Percentiles rank a stretch among this genome's conserved stretches.
These are phyloP conservation scores for Mycetomoellerius zeteki DNA, from an alignment of 1,140 invertebrate genomes.

Conservation along the genomic window DNA sequence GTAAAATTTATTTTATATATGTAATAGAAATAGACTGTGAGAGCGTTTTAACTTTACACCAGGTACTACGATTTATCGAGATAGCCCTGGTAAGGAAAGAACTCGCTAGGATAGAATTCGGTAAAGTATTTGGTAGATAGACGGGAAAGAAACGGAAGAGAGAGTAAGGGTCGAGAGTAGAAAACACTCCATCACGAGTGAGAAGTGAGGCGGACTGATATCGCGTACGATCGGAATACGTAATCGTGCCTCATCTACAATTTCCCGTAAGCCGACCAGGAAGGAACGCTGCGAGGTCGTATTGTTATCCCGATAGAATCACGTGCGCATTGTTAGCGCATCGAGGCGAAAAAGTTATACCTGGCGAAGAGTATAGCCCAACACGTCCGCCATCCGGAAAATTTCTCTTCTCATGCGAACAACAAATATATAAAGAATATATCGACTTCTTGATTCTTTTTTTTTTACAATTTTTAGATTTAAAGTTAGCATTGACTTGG, in stretches of 20 bases:
- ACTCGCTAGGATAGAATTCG: constrained; percentile 27
- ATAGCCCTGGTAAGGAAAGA: constrained; percentile 12
- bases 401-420: neutral
- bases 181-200: constrained; percentile 83
- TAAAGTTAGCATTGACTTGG: no score
- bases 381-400: neutral
- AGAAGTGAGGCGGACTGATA: constrained; percentile 77
- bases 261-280: constrained; percentile 79
- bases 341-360: constrained; percentile 58
- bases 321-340: constrained; percentile 71
- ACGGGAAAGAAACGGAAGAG: neutral
- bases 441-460: neutral
- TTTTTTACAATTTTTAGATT: neutral
- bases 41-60: neutral
- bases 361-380: neutral
- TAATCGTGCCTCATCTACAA: constrained; percentile 85
- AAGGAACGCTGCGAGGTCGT: constrained; percentile 69
- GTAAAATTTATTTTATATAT: neutral
- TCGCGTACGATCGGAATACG: constrained; percentile 84
- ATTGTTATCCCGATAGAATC: constrained; percentile 72
- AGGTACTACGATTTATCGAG: constrained; percentile 20
- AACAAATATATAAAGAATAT: neutral
- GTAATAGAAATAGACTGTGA: constrained; percentile 4
- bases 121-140: constrained; percentile 14
- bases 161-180: constrained; percentile 74